Evolutionary conservation across 2,888 invertebrate species (phyloP), one percentile per base, ranked within the genome.

Genomic region (Rhorus exstirpatorius): DNA sequence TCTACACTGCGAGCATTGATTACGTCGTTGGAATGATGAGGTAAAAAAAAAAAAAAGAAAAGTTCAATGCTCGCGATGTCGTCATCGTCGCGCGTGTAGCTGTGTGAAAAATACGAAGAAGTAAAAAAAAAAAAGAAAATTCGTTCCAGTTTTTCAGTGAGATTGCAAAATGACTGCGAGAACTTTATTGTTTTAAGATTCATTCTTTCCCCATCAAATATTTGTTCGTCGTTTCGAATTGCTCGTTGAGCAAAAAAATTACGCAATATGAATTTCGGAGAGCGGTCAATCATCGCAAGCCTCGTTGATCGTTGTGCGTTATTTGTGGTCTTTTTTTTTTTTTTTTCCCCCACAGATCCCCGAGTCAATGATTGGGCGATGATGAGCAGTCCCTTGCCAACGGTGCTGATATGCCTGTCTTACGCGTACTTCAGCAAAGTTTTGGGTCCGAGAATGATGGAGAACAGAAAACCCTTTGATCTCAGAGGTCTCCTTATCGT

Each of bases 341-440:
- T 60, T 44, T 63, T 46, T 46, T 38, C 2, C 31, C 79, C 61
- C 83, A 31, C 94, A 97, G 99, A 99, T 95, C 97, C 97, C 53
- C 95, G 98, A 86, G 97, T 98, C 71, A 97, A 96, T 89, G 96
- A 96, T 91, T 98, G 97, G 97, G 94, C 96, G 83, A 96, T 98
- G 96, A 97, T 98, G 97, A 96, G 96, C 88, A 97, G 97, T 81
- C 98, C 98, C 17, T 94, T 97, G 91, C 98, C 98, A 60, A 98
- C 98, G 85, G 91, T 98, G 72, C 94, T 95, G 74, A 95, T 98
- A 90, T 98, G 98, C 93, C 89, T 98, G 76, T 94, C 95, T 89
- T 98, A 98, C 94, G 97, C 97, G 85, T 96, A 97, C 92, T 96
- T 96, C 91, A 96, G 97, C 87, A 96, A 95, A 93, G 95, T 95